A percentile compares a stretch with the other conserved stretches of the same genome.
Evolutionary conservation across 2,888 invertebrate species (phyloP).

Genomic region (Papilio protenor): DNA sequence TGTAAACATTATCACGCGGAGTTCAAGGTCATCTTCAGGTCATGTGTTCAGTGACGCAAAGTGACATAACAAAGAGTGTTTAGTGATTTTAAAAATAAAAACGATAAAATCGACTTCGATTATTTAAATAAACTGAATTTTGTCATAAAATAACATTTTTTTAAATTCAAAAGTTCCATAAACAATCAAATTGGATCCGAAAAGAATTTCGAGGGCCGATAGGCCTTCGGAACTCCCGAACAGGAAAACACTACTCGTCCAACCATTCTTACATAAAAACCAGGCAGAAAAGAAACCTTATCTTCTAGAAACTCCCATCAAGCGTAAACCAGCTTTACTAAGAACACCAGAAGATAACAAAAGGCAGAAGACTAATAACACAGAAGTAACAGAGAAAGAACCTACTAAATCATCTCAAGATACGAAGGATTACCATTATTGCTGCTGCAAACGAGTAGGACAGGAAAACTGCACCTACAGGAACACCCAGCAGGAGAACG

Average conservation of each 20-base stretch:
- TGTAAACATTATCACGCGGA: constrained; percentile 37
- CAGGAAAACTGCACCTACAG: background rate
- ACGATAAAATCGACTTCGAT: background rate
- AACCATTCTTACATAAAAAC: constrained; percentile 62
- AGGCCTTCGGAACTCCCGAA: constrained; percentile 52
- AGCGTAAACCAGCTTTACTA: constrained; percentile 68
- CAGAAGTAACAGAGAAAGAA: constrained; percentile 41
- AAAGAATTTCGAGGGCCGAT: constrained; percentile 66
- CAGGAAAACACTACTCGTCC: constrained; percentile 70
- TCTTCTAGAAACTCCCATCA: constrained; percentile 73
- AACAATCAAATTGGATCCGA: constrained; percentile 77
- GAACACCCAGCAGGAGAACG: background rate
- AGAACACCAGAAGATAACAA: constrained; percentile 70
- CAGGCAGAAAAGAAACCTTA: constrained; percentile 58
- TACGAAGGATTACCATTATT: constrained; percentile 56
- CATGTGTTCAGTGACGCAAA: background rate
- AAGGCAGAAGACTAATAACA: constrained; percentile 67
- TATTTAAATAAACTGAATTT: background rate
- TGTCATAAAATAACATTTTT: background rate
- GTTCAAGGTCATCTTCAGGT: constrained; percentile 24
- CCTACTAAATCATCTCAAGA: background rate
- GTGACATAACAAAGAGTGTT: background rate
- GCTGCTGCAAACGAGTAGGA: constrained; percentile 56
- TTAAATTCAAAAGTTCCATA: constrained; percentile 18
- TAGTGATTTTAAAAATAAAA: background rate